Evolutionary conservation across 2,113 vertebrate species (phyloP).

Genomic region (Tiliqua scincoides): DNA sequence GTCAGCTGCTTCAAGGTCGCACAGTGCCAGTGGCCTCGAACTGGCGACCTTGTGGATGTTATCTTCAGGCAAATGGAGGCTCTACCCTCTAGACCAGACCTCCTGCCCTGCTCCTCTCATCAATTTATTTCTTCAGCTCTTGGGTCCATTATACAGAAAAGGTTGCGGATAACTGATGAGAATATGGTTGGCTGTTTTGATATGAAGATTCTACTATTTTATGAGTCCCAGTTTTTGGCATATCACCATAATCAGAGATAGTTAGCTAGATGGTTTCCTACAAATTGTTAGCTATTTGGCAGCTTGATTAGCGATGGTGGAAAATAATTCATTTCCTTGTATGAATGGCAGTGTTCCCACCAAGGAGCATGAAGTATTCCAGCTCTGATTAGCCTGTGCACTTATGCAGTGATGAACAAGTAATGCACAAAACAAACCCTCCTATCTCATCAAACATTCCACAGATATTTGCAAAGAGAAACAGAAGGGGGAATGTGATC

Average conservation of each 20-base stretch:
- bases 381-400: constrained; percentile 62
- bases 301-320: constrained; percentile 57
- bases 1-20: too few relatives aligned
- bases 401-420: constrained; percentile 71
- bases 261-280: neutral
- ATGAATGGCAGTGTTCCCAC: constrained; percentile 60
- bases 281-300: constrained; percentile 39
- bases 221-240: constrained; percentile 10
- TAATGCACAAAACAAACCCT: constrained; percentile 68
- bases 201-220: neutral
- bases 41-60: too few relatives aligned
- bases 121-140: constrained; percentile 7
- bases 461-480: constrained; percentile 68
- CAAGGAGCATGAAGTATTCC: constrained; percentile 67
- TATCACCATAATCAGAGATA: constrained; percentile 26
- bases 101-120: too few relatives aligned
- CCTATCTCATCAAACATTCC: constrained; percentile 68
- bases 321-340: constrained; percentile 64
- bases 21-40: too few relatives aligned
- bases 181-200: neutral
- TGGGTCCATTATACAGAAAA: constrained; percentile 8
- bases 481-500: constrained; percentile 63
- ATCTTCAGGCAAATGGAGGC: too few relatives aligned
- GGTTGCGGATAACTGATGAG: neutral
- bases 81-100: too few relatives aligned